These are phyloP conservation scores for Drosophila quadrilineata DNA, from an alignment of 1,140 invertebrate genomes.

Conservation along the genomic window DNA sequence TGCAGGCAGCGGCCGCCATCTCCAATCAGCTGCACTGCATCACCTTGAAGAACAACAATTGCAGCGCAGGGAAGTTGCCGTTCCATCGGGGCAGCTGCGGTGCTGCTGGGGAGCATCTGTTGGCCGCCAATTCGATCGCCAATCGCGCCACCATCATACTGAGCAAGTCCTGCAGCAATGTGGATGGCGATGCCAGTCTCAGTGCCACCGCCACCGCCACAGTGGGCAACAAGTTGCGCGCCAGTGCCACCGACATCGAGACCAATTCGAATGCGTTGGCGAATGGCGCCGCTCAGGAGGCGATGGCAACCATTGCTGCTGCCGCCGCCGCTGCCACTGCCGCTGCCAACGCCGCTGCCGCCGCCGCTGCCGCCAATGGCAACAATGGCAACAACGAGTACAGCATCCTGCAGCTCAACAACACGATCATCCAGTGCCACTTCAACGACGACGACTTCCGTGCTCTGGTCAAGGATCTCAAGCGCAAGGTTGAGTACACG, in stretches of 20 bases:
- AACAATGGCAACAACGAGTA: conserved; percentile 75
- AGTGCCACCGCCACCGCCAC: background rate
- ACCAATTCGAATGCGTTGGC: conserved; percentile 49
- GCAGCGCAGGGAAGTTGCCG: conserved; percentile 51
- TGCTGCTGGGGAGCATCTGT: conserved; percentile 68
- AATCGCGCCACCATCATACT: conserved; percentile 75
- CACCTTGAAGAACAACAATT: conserved; percentile 77
- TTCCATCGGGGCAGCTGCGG: conserved; percentile 79
- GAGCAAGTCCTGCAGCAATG: conserved; percentile 79
- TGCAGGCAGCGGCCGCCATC: conserved; percentile 52
- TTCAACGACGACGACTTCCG: conserved; percentile 79
- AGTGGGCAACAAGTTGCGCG: conserved; percentile 48
- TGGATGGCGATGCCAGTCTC: conserved; percentile 55
- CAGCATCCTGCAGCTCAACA: conserved; percentile 76
- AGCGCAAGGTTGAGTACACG: conserved; percentile 80
- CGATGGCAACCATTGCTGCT: conserved; percentile 22
- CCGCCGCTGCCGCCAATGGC: conserved; percentile 31
- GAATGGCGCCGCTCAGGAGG: conserved; percentile 48
- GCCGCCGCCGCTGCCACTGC: conserved; percentile 22
- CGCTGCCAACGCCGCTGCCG: conserved; percentile 13
- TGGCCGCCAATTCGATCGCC: conserved; percentile 76
- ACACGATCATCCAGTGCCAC: conserved; percentile 80
- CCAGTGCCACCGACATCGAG: conserved; percentile 66
- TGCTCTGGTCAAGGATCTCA: conserved; percentile 76
- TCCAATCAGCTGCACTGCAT: conserved; percentile 74